Conservation (phyloP, 92 coral and sea anemone genomes). For the Porites rus region DNA sequence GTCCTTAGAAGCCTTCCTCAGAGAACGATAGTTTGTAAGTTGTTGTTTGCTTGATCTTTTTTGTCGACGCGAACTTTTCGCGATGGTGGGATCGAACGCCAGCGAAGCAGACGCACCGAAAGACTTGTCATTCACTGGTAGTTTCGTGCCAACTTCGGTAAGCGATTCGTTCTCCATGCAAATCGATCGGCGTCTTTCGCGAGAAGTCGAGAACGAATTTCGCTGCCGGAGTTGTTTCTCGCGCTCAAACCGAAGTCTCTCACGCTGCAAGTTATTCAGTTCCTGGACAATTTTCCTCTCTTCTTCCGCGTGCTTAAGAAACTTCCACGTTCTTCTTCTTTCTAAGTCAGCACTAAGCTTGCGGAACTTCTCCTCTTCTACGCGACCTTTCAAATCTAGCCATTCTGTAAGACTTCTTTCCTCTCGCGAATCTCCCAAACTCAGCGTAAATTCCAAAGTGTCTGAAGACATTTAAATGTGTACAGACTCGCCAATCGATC, state of each 20-base stretch:
- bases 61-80: slow-evolving; percentile 44
- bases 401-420: slow-evolving; percentile 67
- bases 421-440: slow-evolving; percentile 41
- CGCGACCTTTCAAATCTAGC: slow-evolving; percentile 64
- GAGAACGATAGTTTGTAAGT: slow-evolving; percentile 20
- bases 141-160: slow-evolving; percentile 22
- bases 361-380: slow-evolving; percentile 70
- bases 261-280: slow-evolving; percentile 67
- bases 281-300: slow-evolving; percentile 61
- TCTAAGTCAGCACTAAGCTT: slow-evolving; percentile 77
- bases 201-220: slow-evolving; percentile 50
- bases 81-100: slow-evolving; percentile 79
- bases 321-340: slow-evolving; percentile 67
- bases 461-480: neutral
- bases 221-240: slow-evolving; percentile 78
- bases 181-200: slow-evolving; percentile 17
- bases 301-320: slow-evolving; percentile 66
- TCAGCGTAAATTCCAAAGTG: slow-evolving; percentile 5
- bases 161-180: neutral
- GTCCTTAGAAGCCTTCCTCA: slow-evolving; percentile 28
- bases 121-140: slow-evolving; percentile 66
- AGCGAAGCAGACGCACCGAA: slow-evolving; percentile 82
- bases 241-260: slow-evolving; percentile 78
- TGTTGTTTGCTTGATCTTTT: slow-evolving; percentile 22
- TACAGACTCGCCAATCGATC: neutral